These are phyloP conservation scores for Alectura lathami DNA, from an alignment of 2,113 vertebrate species.

Conservation along the genomic window DNA sequence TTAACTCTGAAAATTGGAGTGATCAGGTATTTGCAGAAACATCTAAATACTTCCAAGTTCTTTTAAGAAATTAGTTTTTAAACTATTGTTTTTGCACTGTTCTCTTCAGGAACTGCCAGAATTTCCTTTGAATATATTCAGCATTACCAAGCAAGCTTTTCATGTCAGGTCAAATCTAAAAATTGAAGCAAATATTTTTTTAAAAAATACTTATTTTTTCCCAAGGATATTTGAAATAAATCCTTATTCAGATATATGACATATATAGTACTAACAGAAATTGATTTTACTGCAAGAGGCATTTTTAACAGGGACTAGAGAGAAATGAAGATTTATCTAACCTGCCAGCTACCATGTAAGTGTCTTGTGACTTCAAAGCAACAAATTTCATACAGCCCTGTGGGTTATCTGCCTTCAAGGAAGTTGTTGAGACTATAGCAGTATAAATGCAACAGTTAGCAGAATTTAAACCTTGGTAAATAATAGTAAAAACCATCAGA, in stretches of 20 bases:
- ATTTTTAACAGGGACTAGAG: background rate
- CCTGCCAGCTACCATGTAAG: background rate
- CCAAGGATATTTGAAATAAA: background rate
- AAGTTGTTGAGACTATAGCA: background rate
- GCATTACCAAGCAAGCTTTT: background rate
- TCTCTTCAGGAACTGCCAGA: background rate
- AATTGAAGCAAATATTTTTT: background rate
- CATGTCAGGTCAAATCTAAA: background rate
- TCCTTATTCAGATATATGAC: background rate
- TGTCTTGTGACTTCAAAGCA: background rate
- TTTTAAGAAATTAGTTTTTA: background rate
- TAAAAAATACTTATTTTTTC: background rate
- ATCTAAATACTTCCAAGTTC: background rate
- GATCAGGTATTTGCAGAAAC: background rate
- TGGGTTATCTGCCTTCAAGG: background rate
- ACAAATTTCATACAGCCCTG: background rate
- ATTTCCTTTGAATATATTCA: background rate
- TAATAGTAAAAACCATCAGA: background rate
- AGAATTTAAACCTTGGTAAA: conserved; percentile 20
- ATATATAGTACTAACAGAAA: background rate
- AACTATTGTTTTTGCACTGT: background rate
- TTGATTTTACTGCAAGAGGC: background rate
- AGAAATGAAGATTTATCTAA: background rate
- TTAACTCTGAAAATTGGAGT: background rate
- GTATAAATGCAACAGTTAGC: background rate